Conservation (phyloP, 2,113 vertebrate species). For the Burhinus oedicnemus region DNA sequence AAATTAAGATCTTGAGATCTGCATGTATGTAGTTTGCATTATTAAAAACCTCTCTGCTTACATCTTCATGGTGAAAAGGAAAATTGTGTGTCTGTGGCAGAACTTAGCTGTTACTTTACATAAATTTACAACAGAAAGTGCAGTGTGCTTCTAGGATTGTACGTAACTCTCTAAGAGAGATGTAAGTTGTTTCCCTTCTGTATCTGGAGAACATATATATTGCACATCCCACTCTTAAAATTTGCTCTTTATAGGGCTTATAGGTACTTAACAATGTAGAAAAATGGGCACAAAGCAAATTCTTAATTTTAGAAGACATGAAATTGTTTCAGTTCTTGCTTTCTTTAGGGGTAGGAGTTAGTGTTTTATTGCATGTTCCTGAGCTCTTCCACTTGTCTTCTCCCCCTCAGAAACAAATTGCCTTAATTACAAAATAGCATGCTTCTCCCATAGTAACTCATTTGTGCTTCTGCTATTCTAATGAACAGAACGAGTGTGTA, state of each 20-base stretch:
- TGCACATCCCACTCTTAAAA: neutral
- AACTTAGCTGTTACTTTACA: neutral
- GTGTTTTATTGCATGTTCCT: neutral
- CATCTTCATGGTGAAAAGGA: neutral
- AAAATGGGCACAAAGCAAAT: neutral
- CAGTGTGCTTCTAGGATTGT: neutral
- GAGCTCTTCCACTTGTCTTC: neutral
- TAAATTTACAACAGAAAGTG: slow-evolving; percentile 20
- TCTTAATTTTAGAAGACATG: neutral
- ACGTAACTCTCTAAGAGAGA: neutral
- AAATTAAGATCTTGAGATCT: neutral
- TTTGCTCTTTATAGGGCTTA: neutral
- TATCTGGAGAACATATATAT: neutral
- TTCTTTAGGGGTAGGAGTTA: neutral
- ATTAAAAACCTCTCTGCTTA: slow-evolving; percentile 30
- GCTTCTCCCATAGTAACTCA: neutral
- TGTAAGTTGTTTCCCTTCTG: neutral
- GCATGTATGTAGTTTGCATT: neutral
- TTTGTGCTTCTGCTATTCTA: neutral
- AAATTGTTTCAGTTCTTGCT: neutral
- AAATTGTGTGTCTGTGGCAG: neutral
- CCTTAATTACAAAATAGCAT: neutral
- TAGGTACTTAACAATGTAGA: neutral
- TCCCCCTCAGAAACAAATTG: neutral
- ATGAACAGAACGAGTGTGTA: neutral